Evolutionary conservation across 2,888 invertebrate genomes (phyloP).

Genomic region (Neoaliturus tenellus): DNA sequence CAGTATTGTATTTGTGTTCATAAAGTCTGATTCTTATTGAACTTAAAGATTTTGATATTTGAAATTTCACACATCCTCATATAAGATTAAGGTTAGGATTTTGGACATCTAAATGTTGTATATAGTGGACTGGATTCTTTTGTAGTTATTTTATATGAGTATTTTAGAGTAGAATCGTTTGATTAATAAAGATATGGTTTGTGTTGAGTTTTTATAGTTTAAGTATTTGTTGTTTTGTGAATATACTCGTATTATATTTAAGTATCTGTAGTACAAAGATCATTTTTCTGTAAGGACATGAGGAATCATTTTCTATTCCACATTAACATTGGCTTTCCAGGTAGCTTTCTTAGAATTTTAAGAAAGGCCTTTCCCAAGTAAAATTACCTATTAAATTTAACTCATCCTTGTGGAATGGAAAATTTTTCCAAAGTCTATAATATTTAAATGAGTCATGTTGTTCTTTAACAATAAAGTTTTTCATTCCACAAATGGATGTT

Average conservation of each 20-base stretch:
- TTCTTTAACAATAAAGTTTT: conserved; percentile 47
- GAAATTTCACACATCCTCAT: too few species aligned
- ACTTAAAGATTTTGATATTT: too few species aligned
- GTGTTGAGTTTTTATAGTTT: conserved; percentile 24
- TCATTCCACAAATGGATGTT: conserved; percentile 61
- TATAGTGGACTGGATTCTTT: too few species aligned
- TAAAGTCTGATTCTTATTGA: too few species aligned
- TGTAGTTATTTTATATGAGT: not conserved
- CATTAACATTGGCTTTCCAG: conserved; percentile 63
- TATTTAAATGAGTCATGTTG: conserved; percentile 68
- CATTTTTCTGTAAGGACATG: conserved; percentile 52
- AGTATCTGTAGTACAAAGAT: not conserved
- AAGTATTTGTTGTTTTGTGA: not conserved
- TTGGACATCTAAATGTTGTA: too few species aligned
- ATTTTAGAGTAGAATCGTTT: not conserved
- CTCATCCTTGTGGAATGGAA: conserved; percentile 72
- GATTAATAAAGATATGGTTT: not conserved
- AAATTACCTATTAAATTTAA: not conserved
- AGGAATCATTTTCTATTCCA: conserved; percentile 73
- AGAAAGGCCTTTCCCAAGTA: not conserved
- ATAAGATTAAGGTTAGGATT: too few species aligned
- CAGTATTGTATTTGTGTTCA: too few species aligned
- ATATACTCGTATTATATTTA: not conserved
- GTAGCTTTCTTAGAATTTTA: conserved; percentile 43
- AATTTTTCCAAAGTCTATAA: conserved; percentile 69